Conservation (phyloP, 2,888 invertebrate genomes). For the Sympetrum striolatum region DNA sequence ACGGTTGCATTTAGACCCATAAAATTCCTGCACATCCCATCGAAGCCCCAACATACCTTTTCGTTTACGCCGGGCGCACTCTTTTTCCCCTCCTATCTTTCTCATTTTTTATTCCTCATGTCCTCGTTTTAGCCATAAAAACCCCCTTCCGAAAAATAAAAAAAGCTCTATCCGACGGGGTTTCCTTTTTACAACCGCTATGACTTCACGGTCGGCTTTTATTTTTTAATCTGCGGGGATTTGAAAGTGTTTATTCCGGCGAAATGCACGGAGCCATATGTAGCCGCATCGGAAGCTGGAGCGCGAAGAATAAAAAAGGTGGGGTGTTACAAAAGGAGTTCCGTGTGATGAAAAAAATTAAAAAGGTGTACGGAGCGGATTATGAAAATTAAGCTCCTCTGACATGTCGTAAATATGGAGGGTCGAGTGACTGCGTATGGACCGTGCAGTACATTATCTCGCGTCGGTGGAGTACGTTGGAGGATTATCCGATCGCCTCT, state of each 20-base stretch:
- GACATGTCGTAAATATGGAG: background rate
- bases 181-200: too few species aligned
- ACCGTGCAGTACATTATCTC: background rate
- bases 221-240: background rate
- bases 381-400: background rate
- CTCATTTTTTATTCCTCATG: background rate
- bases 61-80: background rate
- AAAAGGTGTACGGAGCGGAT: background rate
- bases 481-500: background rate
- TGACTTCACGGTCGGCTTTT: too few species aligned
- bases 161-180: too few species aligned
- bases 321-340: background rate
- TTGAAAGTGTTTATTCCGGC: background rate
- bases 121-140: background rate
- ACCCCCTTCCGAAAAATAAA: background rate
- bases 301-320: background rate
- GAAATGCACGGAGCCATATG: background rate
- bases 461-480: background rate
- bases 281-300: background rate
- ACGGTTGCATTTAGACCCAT: background rate
- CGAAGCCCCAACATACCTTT: background rate
- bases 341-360: background rate
- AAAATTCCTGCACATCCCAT: background rate
- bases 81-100: background rate
- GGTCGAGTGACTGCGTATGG: background rate